Evolutionary conservation across 2,888 invertebrate species (phyloP), one percentile per base, ranked within the genome.

Genomic region (Phoenoteleia sp.): DNA sequence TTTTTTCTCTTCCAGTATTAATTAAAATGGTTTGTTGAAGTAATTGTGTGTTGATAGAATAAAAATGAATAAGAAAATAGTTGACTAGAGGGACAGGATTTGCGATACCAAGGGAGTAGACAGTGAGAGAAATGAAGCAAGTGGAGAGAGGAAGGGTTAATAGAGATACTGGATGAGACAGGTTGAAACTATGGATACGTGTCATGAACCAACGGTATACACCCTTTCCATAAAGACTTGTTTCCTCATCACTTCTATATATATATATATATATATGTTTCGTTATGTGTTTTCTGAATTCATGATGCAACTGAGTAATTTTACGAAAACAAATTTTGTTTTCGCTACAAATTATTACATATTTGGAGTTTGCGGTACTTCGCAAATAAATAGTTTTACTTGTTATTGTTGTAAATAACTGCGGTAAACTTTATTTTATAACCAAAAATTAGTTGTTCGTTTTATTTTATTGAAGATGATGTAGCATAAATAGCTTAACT

Each of bases 31-130:
- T 36, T 75, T 64, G 69, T 77, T 67, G 77, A 77, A 42, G 77
- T 83, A 77, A 83, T 83, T 83, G 83, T 66, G 74, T 60, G 77
- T 74, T 77, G 72, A 72, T 72, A 74, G 62, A 83, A 77, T 39
- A 58, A 67, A 66, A 74, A 42, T 75, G 19, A 56, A 52, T 67
- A 52, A 60, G 77, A 72, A 82, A 72, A 77, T 77, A 64, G 77
- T n/a, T 71, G 60, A 72, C 76, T 49, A 64, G 62, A 33, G 49
- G 47, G 71, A 62, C 62, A 25, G 69, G 52, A 52, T 60, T 23
- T 25, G 1, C 29, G 29, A 9, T 29, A 33, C 4, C 23, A 52
- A 33, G 25, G 15, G 39, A 6, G 49, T 23, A 64, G 56, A 54
- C 21, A 45, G 17, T 7, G 15, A 29, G 58, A 33, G 64, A 71